Conservation (phyloP, 2,113 vertebrate genomes). For the Centropristis striata region DNA sequence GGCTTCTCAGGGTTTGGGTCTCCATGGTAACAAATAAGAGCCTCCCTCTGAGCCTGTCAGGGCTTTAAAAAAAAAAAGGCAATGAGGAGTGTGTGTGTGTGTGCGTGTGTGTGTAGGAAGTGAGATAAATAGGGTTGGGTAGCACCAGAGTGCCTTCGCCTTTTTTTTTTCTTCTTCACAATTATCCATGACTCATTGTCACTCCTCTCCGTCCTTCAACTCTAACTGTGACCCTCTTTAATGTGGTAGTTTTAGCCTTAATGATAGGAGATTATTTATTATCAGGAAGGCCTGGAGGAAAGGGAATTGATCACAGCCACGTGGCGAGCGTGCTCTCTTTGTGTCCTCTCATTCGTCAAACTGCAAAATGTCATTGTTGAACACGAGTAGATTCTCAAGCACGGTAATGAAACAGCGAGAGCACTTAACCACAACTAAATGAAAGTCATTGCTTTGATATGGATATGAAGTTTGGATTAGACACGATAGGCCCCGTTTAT, state of each 20-base stretch:
- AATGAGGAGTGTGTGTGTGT: conserved; percentile 27
- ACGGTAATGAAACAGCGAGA: conserved; percentile 12
- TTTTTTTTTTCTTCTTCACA: conserved; percentile 27
- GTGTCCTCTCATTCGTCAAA: conserved; percentile 48
- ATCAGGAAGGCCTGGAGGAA: conserved; percentile 18
- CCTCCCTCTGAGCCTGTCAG: conserved; percentile 72
- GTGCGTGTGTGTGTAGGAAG: conserved; percentile 49
- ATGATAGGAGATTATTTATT: conserved; percentile 50
- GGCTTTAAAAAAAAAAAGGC: conserved; percentile 46
- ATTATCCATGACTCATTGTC: conserved; percentile 58
- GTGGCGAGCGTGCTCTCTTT: conserved; percentile 26
- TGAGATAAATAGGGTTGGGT: conserved; percentile 63
- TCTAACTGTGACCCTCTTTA: conserved; percentile 45
- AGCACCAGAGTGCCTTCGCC: conserved; percentile 30
- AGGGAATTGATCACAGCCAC: conserved; percentile 38
- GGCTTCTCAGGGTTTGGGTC: conserved; percentile 75
- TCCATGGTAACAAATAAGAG: conserved; percentile 80
- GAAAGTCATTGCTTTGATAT: conserved; percentile 34
- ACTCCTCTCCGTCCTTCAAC: conserved; percentile 42
- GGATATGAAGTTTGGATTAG: conserved; percentile 34
- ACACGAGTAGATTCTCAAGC: conserved; percentile 36
- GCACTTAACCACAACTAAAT: conserved; percentile 33
- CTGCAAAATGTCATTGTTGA: conserved; percentile 48
- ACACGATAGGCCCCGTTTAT: not conserved
- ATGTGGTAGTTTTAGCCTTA: conserved; percentile 38